phyloP scores from a whole-genome alignment of 2,888 invertebrate genomes.

The Lydus trimaculatus region DNA sequence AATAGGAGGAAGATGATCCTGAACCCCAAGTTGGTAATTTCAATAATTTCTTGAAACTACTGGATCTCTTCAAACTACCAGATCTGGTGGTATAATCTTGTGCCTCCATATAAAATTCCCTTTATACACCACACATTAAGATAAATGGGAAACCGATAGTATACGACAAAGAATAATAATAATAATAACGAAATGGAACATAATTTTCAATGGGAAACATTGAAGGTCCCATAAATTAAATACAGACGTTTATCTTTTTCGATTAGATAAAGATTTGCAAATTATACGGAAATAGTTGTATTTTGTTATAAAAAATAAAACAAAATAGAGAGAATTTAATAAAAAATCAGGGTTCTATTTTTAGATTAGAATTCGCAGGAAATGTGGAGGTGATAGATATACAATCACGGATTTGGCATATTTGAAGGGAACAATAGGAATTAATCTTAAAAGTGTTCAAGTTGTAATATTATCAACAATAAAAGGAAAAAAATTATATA shows the following conservation, averaged over 20 bases:
- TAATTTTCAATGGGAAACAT: neutral
- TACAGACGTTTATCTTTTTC: neutral
- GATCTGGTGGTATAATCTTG: slow-evolving; percentile 55
- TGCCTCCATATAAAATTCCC: slow-evolving; percentile 48
- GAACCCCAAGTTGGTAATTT: slow-evolving; percentile 63
- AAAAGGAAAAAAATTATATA: too few relatives aligned
- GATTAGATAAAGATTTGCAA: slow-evolving; percentile 19
- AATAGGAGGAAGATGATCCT: slow-evolving; percentile 47
- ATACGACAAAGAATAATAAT: neutral
- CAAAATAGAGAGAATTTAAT: slow-evolving; percentile 11
- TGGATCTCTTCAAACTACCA: slow-evolving; percentile 64
- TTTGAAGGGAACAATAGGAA: slow-evolving; percentile 13
- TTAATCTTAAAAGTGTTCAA: slow-evolving; percentile 11
- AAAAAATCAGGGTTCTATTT: slow-evolving; percentile 25
- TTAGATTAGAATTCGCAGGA: slow-evolving; percentile 27
- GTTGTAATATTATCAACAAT: neutral
- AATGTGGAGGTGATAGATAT: slow-evolving; percentile 30
- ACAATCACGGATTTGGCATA: slow-evolving; percentile 31
- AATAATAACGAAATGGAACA: neutral
- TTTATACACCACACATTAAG: neutral
- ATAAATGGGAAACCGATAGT: slow-evolving; percentile 5
- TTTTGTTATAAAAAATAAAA: slow-evolving; percentile 6
- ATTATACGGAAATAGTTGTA: neutral
- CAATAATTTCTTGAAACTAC: slow-evolving; percentile 65
- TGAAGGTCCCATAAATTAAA: neutral